Evolutionary conservation across 2,797 vertebrate species (phyloP).

Genomic region (Melanotaenia pygmaea): DNA sequence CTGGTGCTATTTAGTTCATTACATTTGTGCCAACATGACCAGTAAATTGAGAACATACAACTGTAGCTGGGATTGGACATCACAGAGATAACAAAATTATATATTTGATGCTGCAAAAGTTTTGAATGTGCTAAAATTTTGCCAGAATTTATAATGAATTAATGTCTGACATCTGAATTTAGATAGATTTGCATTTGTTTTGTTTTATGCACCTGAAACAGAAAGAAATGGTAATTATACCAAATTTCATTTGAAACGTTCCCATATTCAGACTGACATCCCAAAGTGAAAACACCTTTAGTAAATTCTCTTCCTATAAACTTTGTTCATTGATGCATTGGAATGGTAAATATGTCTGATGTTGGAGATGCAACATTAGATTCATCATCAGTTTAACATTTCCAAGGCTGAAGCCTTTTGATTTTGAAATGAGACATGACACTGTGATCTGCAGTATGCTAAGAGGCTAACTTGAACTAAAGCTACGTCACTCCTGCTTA

Average conservation of each 20-base stretch:
- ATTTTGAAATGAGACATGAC: constrained; percentile 63
- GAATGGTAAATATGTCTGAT: constrained; percentile 1
- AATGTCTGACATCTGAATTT: neutral
- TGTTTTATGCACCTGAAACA: constrained; percentile 2
- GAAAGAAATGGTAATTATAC: neutral
- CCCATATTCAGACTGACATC: constrained; percentile 16
- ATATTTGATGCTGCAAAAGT: neutral
- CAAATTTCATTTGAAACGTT: neutral
- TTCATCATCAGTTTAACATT: constrained; percentile 47
- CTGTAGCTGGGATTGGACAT: neutral
- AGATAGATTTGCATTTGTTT: neutral
- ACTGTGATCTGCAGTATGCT: constrained; percentile 67
- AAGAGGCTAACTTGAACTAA: constrained; percentile 70
- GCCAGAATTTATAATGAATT: neutral
- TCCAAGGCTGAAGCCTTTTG: constrained; percentile 48
- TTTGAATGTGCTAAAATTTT: neutral
- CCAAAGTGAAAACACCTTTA: constrained; percentile 33
- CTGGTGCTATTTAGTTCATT: neutral
- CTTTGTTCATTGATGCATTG: constrained; percentile 19
- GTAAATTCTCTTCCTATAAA: constrained; percentile 9
- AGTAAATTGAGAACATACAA: too few relatives aligned
- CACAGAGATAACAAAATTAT: neutral
- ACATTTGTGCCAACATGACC: neutral
- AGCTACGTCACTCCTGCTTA: constrained; percentile 71
- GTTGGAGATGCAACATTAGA: constrained; percentile 4